Percentiles rank a stretch among this genome's conserved stretches.
Conservation (phyloP, 30 jellyfish, hydroid and myxozoan genomes). For the Hydractinia symbiolongicarpus region DNA sequence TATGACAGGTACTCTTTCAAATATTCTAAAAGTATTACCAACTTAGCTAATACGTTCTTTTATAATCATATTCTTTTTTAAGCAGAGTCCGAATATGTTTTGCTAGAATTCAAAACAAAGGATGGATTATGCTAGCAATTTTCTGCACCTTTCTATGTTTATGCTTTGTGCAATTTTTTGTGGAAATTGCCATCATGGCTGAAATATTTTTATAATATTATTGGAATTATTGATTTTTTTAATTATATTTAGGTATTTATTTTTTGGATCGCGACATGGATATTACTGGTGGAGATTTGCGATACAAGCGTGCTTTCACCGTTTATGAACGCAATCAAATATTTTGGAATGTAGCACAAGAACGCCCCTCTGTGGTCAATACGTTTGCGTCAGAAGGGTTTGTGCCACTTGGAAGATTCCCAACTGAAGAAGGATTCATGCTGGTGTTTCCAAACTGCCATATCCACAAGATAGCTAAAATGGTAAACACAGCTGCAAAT, state of each 20-base stretch:
- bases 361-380: constrained; percentile 43
- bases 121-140: no score
- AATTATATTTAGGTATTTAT: constrained; percentile 36
- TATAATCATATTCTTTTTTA: no score
- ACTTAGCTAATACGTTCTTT: no score
- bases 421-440: constrained; percentile 51
- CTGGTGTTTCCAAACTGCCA: constrained; percentile 75
- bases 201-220: no score
- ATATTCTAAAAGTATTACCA: not conserved
- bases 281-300: constrained; percentile 56
- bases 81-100: no score
- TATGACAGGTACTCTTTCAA: constrained; percentile 58
- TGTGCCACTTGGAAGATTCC: constrained; percentile 64
- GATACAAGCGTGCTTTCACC: constrained; percentile 64
- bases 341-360: constrained; percentile 38
- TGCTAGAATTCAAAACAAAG: no score
- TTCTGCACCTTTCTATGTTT: no score
- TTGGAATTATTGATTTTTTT: not conserved
- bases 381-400: constrained; percentile 50
- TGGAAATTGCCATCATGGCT: no score
- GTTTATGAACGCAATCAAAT: constrained; percentile 38
- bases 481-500: constrained; percentile 28
- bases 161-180: no score
- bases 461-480: constrained; percentile 60
- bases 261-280: constrained; percentile 47